phyloP scores from a whole-genome alignment of 2,888 invertebrate species.

The Calliphora vomitoria region DNA sequence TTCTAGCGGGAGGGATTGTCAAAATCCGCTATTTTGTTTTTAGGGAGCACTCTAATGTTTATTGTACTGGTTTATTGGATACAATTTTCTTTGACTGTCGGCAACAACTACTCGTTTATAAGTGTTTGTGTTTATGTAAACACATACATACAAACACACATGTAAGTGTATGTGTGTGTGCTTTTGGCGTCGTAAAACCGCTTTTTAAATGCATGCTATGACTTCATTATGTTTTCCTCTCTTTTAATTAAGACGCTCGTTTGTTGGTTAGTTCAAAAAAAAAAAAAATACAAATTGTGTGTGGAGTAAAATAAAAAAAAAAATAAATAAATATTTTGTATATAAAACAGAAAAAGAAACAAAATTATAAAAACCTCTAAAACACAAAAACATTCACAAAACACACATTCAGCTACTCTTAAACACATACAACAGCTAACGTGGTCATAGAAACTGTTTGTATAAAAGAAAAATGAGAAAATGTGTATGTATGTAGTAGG shows the following conservation, averaged over 20 bases:
- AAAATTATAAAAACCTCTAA: conserved; percentile 29
- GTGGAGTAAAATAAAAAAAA: background rate
- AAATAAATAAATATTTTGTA: background rate
- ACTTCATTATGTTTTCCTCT: conserved; percentile 64
- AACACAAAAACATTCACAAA: conserved; percentile 29
- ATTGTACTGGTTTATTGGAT: conserved; percentile 1
- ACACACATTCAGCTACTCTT: background rate
- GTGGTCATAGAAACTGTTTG: background rate
- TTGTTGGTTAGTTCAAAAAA: conserved; percentile 50
- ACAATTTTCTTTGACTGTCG: conserved; percentile 18
- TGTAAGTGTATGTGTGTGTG: background rate
- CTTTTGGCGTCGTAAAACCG: conserved; percentile 66
- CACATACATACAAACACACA: background rate
- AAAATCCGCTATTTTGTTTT: too few relatives aligned
- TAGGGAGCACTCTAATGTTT: background rate
- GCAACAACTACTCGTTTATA: background rate
- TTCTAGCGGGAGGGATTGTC: too few relatives aligned
- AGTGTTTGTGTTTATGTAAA: background rate
- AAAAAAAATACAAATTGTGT: conserved; percentile 24
- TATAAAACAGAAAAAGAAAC: background rate
- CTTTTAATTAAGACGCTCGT: conserved; percentile 70
- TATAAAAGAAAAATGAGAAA: background rate
- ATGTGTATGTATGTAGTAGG: background rate
- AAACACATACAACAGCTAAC: background rate
- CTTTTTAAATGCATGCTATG: conserved; percentile 62